A percentile compares a stretch with the other conserved stretches of the same genome.
Evolutionary conservation across 2,113 vertebrate genomes (phyloP).

Genomic region (Salvelinus namaycush): DNA sequence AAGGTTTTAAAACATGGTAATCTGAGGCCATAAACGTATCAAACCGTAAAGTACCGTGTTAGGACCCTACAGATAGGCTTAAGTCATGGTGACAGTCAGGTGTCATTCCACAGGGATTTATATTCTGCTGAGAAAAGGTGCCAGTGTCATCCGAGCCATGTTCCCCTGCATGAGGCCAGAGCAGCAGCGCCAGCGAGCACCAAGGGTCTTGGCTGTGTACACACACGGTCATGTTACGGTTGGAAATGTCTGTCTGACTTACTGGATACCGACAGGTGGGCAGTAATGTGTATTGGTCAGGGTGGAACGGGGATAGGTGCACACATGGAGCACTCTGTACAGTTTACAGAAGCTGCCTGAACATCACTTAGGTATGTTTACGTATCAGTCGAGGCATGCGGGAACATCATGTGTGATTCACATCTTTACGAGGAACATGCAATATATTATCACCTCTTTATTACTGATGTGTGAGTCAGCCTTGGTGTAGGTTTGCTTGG

Average conservation of each 20-base stretch:
- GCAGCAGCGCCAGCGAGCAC: not conserved
- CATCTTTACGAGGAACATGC: too few species aligned
- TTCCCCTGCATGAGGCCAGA: not conserved
- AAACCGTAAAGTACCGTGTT: conserved; percentile 20
- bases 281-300: conserved; percentile 1
- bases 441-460: not conserved
- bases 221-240: conserved; percentile 10
- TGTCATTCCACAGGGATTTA: not conserved
- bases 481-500: not conserved
- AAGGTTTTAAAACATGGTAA: conserved; percentile 29
- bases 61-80: conserved; percentile 15
- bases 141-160: conserved; percentile 30
- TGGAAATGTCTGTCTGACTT: conserved; percentile 18
- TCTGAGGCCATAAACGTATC: conserved; percentile 43
- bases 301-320: not conserved
- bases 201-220: not conserved
- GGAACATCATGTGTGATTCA: not conserved
- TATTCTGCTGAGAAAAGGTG: conserved; percentile 7
- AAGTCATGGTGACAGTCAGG: conserved; percentile 33
- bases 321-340: not conserved
- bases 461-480: not conserved
- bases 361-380: not conserved
- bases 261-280: conserved; percentile 11
- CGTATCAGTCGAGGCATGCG: not conserved
- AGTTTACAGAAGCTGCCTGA: not conserved